Percentiles rank a stretch among this genome's conserved stretches.
phyloP scores from a whole-genome alignment of 2,888 invertebrate genomes.

The Halictus ligatus region DNA sequence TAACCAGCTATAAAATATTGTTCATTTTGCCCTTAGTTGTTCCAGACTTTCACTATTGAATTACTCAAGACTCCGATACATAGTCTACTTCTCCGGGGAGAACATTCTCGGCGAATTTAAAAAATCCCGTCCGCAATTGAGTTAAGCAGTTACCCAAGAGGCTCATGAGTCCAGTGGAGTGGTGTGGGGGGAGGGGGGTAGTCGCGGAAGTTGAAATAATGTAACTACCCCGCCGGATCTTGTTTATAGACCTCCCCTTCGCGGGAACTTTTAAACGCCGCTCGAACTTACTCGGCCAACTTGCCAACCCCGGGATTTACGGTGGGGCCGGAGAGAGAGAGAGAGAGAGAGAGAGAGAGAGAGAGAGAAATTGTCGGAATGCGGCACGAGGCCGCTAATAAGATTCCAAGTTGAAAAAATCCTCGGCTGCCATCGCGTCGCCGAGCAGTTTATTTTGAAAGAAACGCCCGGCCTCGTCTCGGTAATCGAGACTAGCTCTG shows the following conservation, averaged over 20 bases:
- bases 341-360: background rate
- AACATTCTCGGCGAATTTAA: background rate
- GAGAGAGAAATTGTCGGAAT: conserved; percentile 4
- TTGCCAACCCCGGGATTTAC: background rate
- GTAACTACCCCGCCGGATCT: background rate
- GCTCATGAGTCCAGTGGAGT: background rate
- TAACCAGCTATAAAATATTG: no score
- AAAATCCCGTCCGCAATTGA: conserved; percentile 3
- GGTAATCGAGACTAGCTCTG: background rate
- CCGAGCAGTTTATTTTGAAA: conserved; percentile 6
- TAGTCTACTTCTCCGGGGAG: background rate
- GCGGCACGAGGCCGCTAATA: conserved; percentile 15
- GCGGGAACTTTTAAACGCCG: conserved; percentile 24
- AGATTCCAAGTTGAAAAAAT: conserved; percentile 25
- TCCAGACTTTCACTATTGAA: background rate
- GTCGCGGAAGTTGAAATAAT: conserved; percentile 21
- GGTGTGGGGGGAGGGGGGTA: background rate
- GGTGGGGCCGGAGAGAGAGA: background rate
- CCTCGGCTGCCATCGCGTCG: conserved; percentile 3
- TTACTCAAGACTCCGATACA: background rate
- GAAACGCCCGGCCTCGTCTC: background rate
- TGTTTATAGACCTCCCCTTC: conserved; percentile 24
- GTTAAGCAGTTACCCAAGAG: conserved; percentile 19
- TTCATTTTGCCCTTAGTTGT: no score
- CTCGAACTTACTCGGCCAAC: background rate